phyloP scores from a whole-genome alignment of 2,113 vertebrate genomes.

The Poeciliopsis occidentalis region DNA sequence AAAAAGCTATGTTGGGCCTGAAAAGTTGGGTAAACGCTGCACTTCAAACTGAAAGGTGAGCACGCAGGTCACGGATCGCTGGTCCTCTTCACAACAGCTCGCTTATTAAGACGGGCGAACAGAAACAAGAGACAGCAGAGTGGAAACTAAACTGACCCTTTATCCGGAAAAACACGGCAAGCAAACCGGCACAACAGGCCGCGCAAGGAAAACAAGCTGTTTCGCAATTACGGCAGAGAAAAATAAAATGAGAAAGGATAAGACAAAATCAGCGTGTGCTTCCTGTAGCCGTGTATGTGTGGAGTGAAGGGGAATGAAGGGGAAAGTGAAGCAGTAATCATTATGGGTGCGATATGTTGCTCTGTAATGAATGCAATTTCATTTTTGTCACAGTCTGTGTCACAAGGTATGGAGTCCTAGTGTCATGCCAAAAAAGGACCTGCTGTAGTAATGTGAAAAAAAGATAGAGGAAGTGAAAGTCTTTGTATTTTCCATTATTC shows the following conservation, averaged over 20 bases:
- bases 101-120: slow-evolving; percentile 24
- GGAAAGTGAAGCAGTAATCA: slow-evolving; percentile 36
- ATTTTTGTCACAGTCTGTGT: slow-evolving; percentile 50
- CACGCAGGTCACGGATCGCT: slow-evolving; percentile 22
- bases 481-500: slow-evolving; percentile 44
- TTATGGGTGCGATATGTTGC: slow-evolving; percentile 22
- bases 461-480: slow-evolving; percentile 9
- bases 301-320: slow-evolving; percentile 18
- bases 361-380: slow-evolving; percentile 49
- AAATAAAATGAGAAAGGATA: slow-evolving; percentile 14
- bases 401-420: slow-evolving; percentile 14
- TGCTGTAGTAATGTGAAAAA: slow-evolving; percentile 30
- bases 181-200: slow-evolving; percentile 2
- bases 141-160: slow-evolving; percentile 20
- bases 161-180: slow-evolving; percentile 10
- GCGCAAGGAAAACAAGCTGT: slow-evolving; percentile 19
- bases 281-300: not conserved
- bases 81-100: not conserved
- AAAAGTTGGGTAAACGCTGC: slow-evolving; percentile 34
- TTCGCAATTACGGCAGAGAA: slow-evolving; percentile 27
- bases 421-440: slow-evolving; percentile 31
- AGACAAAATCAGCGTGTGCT: slow-evolving; percentile 9
- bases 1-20: slow-evolving; percentile 23
- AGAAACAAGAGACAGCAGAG: slow-evolving; percentile 25
- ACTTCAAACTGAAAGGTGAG: slow-evolving; percentile 20